Base-by-base conservation (phyloP, 2,888 invertebrate genomes). In the Drosophila paracracens region DNA sequence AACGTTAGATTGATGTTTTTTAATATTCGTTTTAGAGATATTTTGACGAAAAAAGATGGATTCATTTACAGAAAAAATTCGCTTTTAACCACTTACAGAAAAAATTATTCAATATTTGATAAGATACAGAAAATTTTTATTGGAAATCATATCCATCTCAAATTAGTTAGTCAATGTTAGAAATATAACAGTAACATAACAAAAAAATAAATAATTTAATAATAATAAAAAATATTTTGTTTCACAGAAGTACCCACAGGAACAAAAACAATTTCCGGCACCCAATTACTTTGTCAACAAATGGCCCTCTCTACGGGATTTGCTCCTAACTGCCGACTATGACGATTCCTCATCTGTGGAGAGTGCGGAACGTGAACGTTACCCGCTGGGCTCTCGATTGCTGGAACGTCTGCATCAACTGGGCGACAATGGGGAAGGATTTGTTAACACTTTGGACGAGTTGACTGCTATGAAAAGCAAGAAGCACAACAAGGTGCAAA, bases 231-330 rank as follows among this genome's bases (percentile, higher is more conserved):
- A 43, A 13, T 43, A 21, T 43, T 21, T 64, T 66, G 16, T 6
- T 25, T 2, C n/a, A 2, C 56, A 83, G 74, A 79, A 70, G 38
- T 69, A 74, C n/a, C 66, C 69, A 6, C 70, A 65, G n/a, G 81
- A 78, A 51, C 59, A 53, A 16, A 72, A 89, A 81, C 76, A 48
- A 3, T 7, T 35, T 36, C 21, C 69, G 7, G 73, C 86, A 13
- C n/a, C 48, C 31, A 83, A 82, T 46, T 84, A 85, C 62, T 83
- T 92, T 10, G 68, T 25, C 56, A 79, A 84, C 33, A 92, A 90
- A 68, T 93, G 92, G 91, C 92, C 92, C 1, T 89, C 86, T 31
- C 63, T 92, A 31, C 83, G 89, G 3, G 92, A 92, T 65, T 66
- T 92, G 0, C 35, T 91, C 0, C 65, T 85, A 3, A 85, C 84